A percentile compares a stretch with the other conserved stretches of the same genome.
Evolutionary conservation across 2,113 vertebrate genomes (phyloP).

Genomic region (Chascanopsetta lugubris): DNA sequence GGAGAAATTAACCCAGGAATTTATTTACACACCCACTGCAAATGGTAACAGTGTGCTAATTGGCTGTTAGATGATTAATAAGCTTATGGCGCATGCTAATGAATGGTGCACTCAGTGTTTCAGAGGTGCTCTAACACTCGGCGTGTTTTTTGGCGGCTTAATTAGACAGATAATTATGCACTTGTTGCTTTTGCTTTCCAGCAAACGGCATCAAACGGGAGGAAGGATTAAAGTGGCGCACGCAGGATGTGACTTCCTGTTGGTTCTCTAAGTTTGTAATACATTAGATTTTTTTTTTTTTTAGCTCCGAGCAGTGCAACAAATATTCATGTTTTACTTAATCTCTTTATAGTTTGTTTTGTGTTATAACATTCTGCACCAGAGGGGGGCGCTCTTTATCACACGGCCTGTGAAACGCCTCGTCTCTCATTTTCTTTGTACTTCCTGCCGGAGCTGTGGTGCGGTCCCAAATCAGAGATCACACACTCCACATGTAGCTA

Average conservation of each 20-base stretch:
- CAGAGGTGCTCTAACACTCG: slow-evolving; percentile 93
- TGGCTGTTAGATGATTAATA: slow-evolving; percentile 99
- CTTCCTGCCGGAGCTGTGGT: too few relatives aligned
- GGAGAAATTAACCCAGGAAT: slow-evolving; percentile 99
- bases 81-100: slow-evolving; percentile 99
- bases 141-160: slow-evolving; percentile 98
- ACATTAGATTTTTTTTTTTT: slow-evolving; percentile 19
- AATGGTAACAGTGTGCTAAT: slow-evolving; percentile 99
- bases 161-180: slow-evolving; percentile 99
- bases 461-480: too few relatives aligned
- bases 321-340: too few relatives aligned
- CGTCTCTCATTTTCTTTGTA: too few relatives aligned
- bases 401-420: too few relatives aligned
- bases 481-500: too few relatives aligned
- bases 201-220: slow-evolving; percentile 97
- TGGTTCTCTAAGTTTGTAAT: slow-evolving; percentile 42
- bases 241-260: slow-evolving; percentile 78
- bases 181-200: slow-evolving; percentile 97
- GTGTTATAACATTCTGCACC: too few relatives aligned
- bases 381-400: too few relatives aligned
- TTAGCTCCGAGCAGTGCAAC: too few relatives aligned
- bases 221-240: slow-evolving; percentile 91
- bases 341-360: too few relatives aligned
- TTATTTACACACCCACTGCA: slow-evolving; percentile 99
- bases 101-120: slow-evolving; percentile 93